phyloP scores from a whole-genome alignment of 2,113 vertebrate genomes.

The Pelecanus crispus region DNA sequence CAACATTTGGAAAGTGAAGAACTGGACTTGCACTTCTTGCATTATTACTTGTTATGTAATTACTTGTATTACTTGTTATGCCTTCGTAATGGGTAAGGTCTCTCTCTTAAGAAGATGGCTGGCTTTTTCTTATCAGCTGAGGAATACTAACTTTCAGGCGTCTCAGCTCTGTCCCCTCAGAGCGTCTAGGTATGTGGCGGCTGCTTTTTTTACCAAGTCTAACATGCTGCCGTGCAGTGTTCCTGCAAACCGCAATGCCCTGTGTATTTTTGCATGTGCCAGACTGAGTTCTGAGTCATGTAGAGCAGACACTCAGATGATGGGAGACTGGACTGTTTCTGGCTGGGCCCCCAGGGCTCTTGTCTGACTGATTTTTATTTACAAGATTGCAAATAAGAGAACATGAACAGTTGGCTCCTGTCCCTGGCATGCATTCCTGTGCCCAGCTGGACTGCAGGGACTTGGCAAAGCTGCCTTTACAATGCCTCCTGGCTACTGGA shows the following conservation, averaged over 20 bases:
- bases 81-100: background rate
- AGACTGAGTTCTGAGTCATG: background rate
- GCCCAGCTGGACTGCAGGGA: background rate
- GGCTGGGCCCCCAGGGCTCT: background rate
- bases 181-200: background rate
- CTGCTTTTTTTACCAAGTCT: background rate
- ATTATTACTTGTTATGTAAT: background rate
- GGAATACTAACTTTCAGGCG: background rate
- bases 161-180: background rate
- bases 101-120: background rate
- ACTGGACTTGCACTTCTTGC: background rate
- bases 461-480: background rate
- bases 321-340: background rate
- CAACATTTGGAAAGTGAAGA: background rate
- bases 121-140: background rate
- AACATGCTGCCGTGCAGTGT: fast-evolving
- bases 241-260: background rate
- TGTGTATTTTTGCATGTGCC: background rate
- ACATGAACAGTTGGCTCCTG: background rate
- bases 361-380: background rate
- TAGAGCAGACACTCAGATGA: background rate
- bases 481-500: background rate
- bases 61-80: background rate
- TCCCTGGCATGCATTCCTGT: background rate
- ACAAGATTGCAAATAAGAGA: background rate